Conservation (phyloP, 2,113 vertebrate species). For the Myxocyprinus asiaticus region DNA sequence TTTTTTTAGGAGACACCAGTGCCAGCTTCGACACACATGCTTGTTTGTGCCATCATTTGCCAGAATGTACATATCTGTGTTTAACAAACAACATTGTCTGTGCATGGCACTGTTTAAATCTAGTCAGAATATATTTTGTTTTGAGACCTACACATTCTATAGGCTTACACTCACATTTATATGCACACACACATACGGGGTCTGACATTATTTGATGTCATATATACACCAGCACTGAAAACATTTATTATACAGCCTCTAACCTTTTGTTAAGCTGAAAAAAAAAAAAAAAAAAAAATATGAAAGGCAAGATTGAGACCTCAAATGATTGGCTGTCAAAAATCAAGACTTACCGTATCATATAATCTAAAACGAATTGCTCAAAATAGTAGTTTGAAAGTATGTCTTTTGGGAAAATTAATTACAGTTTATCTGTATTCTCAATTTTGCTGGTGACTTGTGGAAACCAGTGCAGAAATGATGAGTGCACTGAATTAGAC, state of each 20-base stretch:
- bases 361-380: background rate
- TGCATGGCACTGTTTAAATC: constrained; percentile 28
- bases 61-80: constrained; percentile 69
- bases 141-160: no score
- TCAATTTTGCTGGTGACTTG: constrained; percentile 16
- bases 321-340: background rate
- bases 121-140: no score
- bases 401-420: no score
- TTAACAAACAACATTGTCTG: constrained; percentile 55
- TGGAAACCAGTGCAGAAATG: constrained; percentile 27
- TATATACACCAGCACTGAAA: constrained; percentile 54
- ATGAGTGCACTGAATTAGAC: constrained; percentile 47
- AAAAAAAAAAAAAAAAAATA: no score
- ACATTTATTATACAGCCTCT: constrained; percentile 33
- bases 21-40: constrained; percentile 52
- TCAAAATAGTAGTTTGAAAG: background rate
- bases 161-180: constrained; percentile 17
- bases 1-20: constrained; percentile 40
- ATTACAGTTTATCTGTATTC: no score
- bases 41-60: constrained; percentile 45
- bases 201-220: constrained; percentile 29
- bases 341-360: constrained; percentile 30
- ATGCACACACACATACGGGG: constrained; percentile 14
- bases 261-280: background rate
- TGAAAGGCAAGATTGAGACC: background rate